Evolutionary conservation across 2,888 invertebrate genomes (phyloP).

Genomic region (Eupsilia transversa): DNA sequence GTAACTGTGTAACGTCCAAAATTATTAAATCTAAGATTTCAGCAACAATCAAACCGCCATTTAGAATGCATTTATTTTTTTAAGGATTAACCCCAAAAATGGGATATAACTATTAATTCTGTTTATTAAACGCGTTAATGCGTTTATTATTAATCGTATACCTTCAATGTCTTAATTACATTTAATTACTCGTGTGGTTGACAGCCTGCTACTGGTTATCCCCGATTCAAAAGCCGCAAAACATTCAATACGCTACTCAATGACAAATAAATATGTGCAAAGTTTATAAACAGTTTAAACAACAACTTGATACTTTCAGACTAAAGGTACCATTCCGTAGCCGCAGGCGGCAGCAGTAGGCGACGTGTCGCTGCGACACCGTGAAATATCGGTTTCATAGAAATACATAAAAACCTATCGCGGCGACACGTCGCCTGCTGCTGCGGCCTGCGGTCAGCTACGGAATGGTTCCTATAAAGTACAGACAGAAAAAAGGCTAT

Average conservation of each 20-base stretch:
- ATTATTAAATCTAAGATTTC: too few relatives aligned
- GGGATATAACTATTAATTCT: not conserved
- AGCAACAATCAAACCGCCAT: accelerated
- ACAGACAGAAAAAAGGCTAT: too few relatives aligned
- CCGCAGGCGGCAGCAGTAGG: too few relatives aligned
- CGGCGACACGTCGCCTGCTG: too few relatives aligned
- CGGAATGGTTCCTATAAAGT: too few relatives aligned
- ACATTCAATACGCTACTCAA: conserved; percentile 53
- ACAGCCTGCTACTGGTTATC: conserved; percentile 41
- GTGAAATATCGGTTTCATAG: too few relatives aligned
- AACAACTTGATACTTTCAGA: not conserved
- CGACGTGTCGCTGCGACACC: too few relatives aligned
- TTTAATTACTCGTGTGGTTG: conserved; percentile 51
- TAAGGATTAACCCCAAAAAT: not conserved
- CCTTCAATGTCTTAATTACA: conserved; percentile 30
- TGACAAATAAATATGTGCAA: conserved; percentile 13
- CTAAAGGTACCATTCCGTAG: too few relatives aligned
- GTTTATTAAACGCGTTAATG: not conserved
- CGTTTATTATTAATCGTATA: not conserved
- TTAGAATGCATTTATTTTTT: not conserved
- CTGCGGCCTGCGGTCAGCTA: too few relatives aligned
- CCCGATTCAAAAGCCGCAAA: conserved; percentile 46
- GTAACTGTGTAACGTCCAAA: not conserved
- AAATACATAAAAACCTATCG: too few relatives aligned
- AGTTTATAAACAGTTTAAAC: not conserved